phyloP scores from a whole-genome alignment of 2,113 vertebrate genomes.

The Oryzias curvinotus region DNA sequence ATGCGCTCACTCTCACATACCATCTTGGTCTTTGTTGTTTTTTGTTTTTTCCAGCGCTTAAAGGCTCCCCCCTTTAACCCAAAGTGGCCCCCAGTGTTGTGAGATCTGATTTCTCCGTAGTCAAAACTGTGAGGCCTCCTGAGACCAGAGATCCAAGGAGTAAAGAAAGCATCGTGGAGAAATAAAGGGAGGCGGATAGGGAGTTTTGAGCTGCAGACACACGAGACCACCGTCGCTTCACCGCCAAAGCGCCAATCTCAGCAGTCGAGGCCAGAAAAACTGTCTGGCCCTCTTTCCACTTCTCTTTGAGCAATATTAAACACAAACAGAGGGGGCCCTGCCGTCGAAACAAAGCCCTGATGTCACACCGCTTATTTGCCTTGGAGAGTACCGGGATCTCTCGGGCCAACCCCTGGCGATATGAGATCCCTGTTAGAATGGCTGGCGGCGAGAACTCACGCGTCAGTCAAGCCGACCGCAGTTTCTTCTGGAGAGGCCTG shows the following conservation, averaged over 20 bases:
- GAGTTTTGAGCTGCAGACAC: conserved; percentile 38
- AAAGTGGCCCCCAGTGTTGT: conserved; percentile 53
- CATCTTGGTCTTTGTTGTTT: conserved; percentile 24
- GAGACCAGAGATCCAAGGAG: conserved; percentile 36
- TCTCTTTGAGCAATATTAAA: conserved; percentile 83
- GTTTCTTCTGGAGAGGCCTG: conserved; percentile 56
- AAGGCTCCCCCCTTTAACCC: conserved; percentile 5
- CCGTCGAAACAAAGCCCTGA: conserved; percentile 88
- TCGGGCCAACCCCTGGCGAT: conserved; percentile 83
- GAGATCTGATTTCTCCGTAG: conserved; percentile 65
- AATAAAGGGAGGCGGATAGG: conserved; percentile 8
- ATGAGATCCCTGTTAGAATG: conserved; percentile 82
- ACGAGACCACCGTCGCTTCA: conserved; percentile 50
- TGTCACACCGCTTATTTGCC: conserved; percentile 90
- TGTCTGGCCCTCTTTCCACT: conserved; percentile 62
- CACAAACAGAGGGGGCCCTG: conserved; percentile 89
- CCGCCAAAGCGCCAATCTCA: conserved; percentile 41
- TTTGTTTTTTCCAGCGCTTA: conserved; percentile 14
- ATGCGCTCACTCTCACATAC: conserved; percentile 7
- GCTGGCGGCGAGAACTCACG: conserved; percentile 64
- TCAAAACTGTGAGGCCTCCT: conserved; percentile 59
- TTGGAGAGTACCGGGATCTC: conserved; percentile 82
- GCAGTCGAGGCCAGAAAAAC: conserved; percentile 47
- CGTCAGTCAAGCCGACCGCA: conserved; percentile 67
- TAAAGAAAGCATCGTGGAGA: conserved; percentile 29